Percentiles rank a stretch among this genome's conserved stretches.
These are phyloP conservation scores for Lymantria monacha DNA, from an alignment of 2,888 invertebrate genomes.

Conservation along the genomic window DNA sequence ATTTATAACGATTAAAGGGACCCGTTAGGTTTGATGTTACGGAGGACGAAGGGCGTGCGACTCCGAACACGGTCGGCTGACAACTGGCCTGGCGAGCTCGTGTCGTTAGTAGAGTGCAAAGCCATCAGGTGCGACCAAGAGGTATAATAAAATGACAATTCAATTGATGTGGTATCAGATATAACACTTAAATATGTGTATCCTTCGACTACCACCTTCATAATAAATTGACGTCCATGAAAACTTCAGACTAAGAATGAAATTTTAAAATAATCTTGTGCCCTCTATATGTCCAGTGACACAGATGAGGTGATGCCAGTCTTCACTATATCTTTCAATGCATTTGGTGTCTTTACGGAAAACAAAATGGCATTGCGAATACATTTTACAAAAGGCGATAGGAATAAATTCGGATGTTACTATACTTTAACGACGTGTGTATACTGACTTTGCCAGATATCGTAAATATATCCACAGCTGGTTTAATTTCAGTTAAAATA, in stretches of 20 bases:
- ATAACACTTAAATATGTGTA: slow-evolving; percentile 11
- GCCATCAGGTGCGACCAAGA: slow-evolving; percentile 56
- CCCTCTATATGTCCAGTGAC: slow-evolving; percentile 1
- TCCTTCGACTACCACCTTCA: slow-evolving; percentile 14
- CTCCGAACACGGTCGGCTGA: slow-evolving; percentile 54
- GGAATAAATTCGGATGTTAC: slow-evolving; percentile 31
- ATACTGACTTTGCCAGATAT: slow-evolving; percentile 28
- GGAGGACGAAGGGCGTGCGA: slow-evolving; percentile 63
- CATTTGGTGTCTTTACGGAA: slow-evolving; percentile 9
- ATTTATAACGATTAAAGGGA: slow-evolving; percentile 64
- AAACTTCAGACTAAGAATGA: slow-evolving; percentile 7
- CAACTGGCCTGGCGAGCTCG: slow-evolving; percentile 45
- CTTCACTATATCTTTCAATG: no score
- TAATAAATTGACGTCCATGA: slow-evolving; percentile 6
- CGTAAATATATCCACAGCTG: slow-evolving; percentile 30
- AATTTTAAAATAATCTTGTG: slow-evolving; percentile 8
- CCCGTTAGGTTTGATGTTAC: slow-evolving; percentile 38
- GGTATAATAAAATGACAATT: slow-evolving; percentile 39
- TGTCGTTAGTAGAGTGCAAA: slow-evolving; percentile 41
- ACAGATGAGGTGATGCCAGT: not conserved
- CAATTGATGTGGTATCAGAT: slow-evolving; percentile 53
- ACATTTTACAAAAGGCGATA: slow-evolving; percentile 21
- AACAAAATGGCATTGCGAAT: slow-evolving; percentile 24
- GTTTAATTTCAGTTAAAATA: slow-evolving; percentile 10
- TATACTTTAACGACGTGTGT: slow-evolving; percentile 23